phyloP scores from a whole-genome alignment of 2,888 invertebrate genomes.

The Tenthredo notha region DNA sequence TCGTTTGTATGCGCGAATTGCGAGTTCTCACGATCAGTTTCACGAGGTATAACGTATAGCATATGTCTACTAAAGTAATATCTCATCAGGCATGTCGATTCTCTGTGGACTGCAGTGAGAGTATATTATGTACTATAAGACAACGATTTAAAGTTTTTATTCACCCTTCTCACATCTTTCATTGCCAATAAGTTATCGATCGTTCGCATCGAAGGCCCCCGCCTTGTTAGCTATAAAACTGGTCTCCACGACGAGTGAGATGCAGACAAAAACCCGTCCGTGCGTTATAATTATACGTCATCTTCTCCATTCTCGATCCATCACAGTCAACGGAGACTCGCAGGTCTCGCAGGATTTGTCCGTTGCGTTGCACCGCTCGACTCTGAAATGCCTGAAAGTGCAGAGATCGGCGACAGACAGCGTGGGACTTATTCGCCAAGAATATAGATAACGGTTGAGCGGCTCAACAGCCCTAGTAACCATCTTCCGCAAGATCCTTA shows the following conservation, averaged over 20 bases:
- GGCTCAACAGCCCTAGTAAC: too few relatives aligned
- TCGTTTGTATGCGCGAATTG: slow-evolving; percentile 16
- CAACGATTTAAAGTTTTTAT: not conserved
- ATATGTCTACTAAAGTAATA: not conserved
- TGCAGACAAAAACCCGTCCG: slow-evolving; percentile 71
- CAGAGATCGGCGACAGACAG: slow-evolving; percentile 40
- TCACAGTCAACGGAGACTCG: slow-evolving; percentile 13
- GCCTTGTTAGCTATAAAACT: slow-evolving; percentile 8
- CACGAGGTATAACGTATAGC: not conserved
- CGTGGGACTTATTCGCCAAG: slow-evolving; percentile 26
- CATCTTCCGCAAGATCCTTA: too few relatives aligned
- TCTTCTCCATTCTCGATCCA: slow-evolving; percentile 28
- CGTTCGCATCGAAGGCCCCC: not conserved
- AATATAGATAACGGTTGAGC: not conserved
- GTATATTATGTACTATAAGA: not conserved
- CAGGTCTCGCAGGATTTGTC: not conserved
- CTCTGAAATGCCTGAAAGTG: not conserved
- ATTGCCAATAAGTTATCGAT: slow-evolving; percentile 27
- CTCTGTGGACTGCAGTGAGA: slow-evolving; percentile 17
- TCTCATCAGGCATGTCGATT: not conserved
- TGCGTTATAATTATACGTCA: slow-evolving; percentile 43
- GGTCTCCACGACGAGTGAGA: slow-evolving; percentile 42
- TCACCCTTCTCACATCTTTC: not conserved
- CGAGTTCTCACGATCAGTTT: slow-evolving; percentile 27
- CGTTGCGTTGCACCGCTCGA: not conserved